These are phyloP conservation scores for Hecatera dysodea DNA, from an alignment of 2,888 invertebrate species.

Conservation along the genomic window DNA sequence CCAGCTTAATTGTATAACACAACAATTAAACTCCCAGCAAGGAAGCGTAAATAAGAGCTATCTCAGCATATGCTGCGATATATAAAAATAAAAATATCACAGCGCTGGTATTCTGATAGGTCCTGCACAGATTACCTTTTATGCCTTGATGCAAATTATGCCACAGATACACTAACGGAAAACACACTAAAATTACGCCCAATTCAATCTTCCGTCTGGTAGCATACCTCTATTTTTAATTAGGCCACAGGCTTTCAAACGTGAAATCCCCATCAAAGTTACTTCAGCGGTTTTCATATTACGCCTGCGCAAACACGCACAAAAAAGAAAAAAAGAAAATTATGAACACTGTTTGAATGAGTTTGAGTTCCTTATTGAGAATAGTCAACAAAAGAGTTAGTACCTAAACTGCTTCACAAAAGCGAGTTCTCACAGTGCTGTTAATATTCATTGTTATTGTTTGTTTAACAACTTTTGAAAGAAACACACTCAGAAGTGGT, in stretches of 20 bases:
- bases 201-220: slow-evolving; percentile 15
- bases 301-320: slow-evolving; percentile 15
- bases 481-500: neutral
- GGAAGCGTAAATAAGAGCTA: no score
- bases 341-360: neutral
- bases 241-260: slow-evolving; percentile 34
- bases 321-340: slow-evolving; percentile 9
- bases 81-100: no score
- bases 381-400: slow-evolving; percentile 15
- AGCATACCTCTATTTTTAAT: slow-evolving; percentile 43
- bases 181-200: no score
- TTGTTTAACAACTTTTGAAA: slow-evolving; percentile 14
- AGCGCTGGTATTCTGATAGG: no score
- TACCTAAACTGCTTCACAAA: no score
- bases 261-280: slow-evolving; percentile 30
- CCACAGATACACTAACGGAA: no score
- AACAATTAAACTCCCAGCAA: neutral
- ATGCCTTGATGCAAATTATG: no score
- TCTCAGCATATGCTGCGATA: no score
- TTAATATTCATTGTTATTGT: slow-evolving; percentile 12
- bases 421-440: neutral
- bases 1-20: neutral
- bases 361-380: slow-evolving; percentile 11
- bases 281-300: slow-evolving; percentile 25
- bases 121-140: no score